Percentiles rank a stretch among this genome's conserved stretches.
These are phyloP conservation scores for Pogonocherus hispidulus DNA, from an alignment of 2,888 invertebrate genomes.

Conservation along the genomic window DNA sequence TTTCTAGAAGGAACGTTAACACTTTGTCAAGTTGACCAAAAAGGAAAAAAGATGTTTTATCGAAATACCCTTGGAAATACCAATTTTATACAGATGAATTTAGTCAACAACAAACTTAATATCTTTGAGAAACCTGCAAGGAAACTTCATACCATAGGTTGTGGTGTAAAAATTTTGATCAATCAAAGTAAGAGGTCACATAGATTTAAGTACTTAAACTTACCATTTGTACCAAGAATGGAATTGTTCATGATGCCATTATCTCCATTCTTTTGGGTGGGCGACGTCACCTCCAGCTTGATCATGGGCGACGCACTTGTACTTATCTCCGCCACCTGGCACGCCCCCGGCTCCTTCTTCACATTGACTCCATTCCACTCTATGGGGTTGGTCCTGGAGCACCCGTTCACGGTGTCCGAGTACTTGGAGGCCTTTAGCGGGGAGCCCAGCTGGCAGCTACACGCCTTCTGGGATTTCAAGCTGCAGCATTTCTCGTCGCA, in stretches of 20 bases:
- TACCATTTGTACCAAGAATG: conserved; percentile 42
- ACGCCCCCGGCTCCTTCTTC: conserved; percentile 76
- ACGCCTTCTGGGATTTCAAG: conserved; percentile 58
- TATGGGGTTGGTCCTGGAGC: conserved; percentile 80
- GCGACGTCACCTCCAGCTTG: conserved; percentile 78
- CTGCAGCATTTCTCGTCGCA: conserved; percentile 65
- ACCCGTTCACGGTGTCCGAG: conserved; percentile 67
- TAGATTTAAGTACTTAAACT: conserved; percentile 34
- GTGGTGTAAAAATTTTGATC: too few species aligned
- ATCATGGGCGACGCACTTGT: conserved; percentile 73
- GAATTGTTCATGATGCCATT: conserved; percentile 37
- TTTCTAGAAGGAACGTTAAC: too few species aligned
- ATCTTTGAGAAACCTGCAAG: too few species aligned
- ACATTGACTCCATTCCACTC: conserved; percentile 75
- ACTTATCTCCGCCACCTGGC: conserved; percentile 75
- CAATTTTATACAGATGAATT: too few species aligned
- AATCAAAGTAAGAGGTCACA: too few species aligned
- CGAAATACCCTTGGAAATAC: too few species aligned
- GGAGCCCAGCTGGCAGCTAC: conserved; percentile 54
- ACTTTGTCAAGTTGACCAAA: too few species aligned
- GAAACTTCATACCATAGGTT: too few species aligned
- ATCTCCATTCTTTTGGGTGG: conserved; percentile 72
- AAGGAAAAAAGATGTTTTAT: too few species aligned
- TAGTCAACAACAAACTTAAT: too few species aligned
- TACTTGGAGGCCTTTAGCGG: conserved; percentile 51